Conservation (phyloP, 2,113 vertebrate genomes). For the Grus americana region DNA sequence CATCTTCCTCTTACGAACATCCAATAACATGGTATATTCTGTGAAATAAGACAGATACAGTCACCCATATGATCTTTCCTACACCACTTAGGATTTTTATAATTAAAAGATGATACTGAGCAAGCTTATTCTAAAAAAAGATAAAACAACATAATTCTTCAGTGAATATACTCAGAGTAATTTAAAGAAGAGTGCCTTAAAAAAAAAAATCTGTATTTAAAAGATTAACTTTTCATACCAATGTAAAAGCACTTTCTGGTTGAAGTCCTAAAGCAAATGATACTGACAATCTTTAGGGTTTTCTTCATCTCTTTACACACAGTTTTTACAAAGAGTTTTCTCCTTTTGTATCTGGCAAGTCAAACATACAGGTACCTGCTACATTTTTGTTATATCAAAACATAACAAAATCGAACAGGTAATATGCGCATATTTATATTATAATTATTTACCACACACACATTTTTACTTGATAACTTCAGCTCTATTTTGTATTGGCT, state of each 20-base stretch:
- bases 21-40: neutral
- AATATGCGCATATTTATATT: accelerated
- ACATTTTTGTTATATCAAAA: neutral
- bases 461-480: neutral
- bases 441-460: neutral
- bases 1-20: neutral
- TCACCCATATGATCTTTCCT: neutral
- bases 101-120: neutral
- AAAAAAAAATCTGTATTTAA: neutral
- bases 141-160: neutral
- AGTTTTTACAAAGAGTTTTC: neutral
- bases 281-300: neutral
- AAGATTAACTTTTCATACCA: neutral
- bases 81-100: neutral
- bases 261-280: neutral
- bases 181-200: neutral
- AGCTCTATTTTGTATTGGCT: neutral
- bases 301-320: neutral
- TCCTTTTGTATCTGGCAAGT: neutral
- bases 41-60: neutral
- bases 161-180: neutral
- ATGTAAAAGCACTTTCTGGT: neutral
- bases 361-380: neutral
- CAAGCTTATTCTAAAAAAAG: neutral
- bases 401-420: neutral